Evolutionary conservation across 2,797 vertebrate species (phyloP), one percentile per base, ranked within the genome.

Genomic region (Huso huso): DNA sequence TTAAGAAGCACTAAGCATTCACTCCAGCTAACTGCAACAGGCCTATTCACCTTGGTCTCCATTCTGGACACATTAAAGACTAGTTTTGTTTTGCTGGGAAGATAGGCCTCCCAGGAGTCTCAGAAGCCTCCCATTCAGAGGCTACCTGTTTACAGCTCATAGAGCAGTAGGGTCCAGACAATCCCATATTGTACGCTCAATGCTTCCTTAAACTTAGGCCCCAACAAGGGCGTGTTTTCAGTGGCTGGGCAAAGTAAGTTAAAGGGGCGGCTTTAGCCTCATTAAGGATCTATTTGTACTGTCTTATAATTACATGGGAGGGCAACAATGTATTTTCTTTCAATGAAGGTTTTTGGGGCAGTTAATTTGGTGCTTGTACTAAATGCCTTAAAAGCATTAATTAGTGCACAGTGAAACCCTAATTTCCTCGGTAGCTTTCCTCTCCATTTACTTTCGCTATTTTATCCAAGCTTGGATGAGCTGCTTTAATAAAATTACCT

Each of bases 401-500:
- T 99, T 93, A 96, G 93, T 89, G 90, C 93, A 86, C 88, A 92
- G 92, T 91, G 92, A 85, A 96, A 91, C 92, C 93, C 93, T 94
- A 92, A 94, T 95, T 94, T 95, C 93, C 91, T 93, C 87, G 52
- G 76, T 72, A 55, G 84, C 81, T 87, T 89, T 91, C 83, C 86
- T 89, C 87, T 90, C 85, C 86, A 83, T 93, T 86, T 85, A 79
- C 82, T 84, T 78, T 83, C 85, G 88, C 84, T 84, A 79, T 89
- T 86, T 88, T 85, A 84, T 88, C 87, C 83, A 89, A 83, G 87
- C 84, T 88, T 89, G 87, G 87, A 88, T 90, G 86, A 91, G 85
- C 82, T 78, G 86, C 84, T 77, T 84, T 94, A 95, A 95, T 96
- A 93, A 94, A 96, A 96, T 96, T 93, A 95, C 93, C 92, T 94